phyloP scores from a whole-genome alignment of 1,140 invertebrate genomes.

The Formica selysi region DNA sequence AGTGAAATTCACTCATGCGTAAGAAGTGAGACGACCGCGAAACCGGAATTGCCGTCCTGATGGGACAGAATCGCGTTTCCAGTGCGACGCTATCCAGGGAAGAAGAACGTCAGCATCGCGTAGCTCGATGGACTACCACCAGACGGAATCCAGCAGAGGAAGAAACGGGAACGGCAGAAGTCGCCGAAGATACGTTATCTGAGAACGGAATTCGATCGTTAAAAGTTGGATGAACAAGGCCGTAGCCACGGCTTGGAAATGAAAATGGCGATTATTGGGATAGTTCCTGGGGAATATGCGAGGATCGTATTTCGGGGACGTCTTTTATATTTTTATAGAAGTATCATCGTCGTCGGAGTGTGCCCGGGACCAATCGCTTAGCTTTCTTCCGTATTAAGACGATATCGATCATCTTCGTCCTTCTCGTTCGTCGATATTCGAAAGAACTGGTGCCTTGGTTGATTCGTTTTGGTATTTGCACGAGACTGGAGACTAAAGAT shows the following conservation, averaged over 20 bases:
- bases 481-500: not conserved
- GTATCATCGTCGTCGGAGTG: slow-evolving; percentile 13
- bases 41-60: slow-evolving; percentile 63
- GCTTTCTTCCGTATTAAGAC: slow-evolving; percentile 23
- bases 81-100: not conserved
- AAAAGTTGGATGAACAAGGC: slow-evolving; percentile 18
- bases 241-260: slow-evolving; percentile 14
- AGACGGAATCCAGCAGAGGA: slow-evolving; percentile 25
- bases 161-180: slow-evolving; percentile 38
- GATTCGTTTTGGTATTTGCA: slow-evolving; percentile 13
- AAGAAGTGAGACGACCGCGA: slow-evolving; percentile 57
- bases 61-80: slow-evolving; percentile 64
- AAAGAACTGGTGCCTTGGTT: slow-evolving; percentile 61
- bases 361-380: slow-evolving; percentile 56
- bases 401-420: slow-evolving; percentile 46
- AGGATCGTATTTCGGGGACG: slow-evolving; percentile 9
- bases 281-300: slow-evolving; percentile 50
- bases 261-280: slow-evolving; percentile 13
- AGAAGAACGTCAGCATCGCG: slow-evolving; percentile 36
- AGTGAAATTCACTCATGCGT: slow-evolving; percentile 64
- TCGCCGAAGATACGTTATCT: slow-evolving; percentile 24
- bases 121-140: slow-evolving; percentile 60
- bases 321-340: slow-evolving; percentile 73
- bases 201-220: slow-evolving; percentile 23
- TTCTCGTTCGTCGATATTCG: slow-evolving; percentile 10